phyloP scores from a whole-genome alignment of 2,888 invertebrate genomes.

The Hermodice carunculata region DNA sequence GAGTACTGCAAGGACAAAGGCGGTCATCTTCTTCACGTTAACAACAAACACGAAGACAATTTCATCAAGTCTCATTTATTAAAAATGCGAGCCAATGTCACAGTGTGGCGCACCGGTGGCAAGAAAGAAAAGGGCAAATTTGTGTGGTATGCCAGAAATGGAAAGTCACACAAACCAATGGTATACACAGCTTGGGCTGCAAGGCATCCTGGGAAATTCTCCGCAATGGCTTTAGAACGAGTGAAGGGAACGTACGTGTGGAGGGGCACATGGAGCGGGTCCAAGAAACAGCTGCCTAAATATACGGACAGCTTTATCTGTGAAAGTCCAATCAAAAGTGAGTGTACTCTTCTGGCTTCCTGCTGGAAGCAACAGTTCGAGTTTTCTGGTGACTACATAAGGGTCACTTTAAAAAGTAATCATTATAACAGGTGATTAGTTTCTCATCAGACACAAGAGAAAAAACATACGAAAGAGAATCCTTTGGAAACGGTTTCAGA shows the following conservation, averaged over 20 bases:
- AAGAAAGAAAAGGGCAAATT: slow-evolving; percentile 39
- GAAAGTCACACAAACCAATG: slow-evolving; percentile 35
- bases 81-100: slow-evolving; percentile 43
- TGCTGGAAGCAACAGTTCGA: no score
- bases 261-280: slow-evolving; percentile 54
- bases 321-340: slow-evolving; percentile 72
- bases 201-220: slow-evolving; percentile 42
- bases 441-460: no score
- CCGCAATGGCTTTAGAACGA: slow-evolving; percentile 51
- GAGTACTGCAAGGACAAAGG: slow-evolving; percentile 67
- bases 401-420: no score
- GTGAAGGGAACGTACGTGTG: slow-evolving; percentile 62
- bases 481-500: slow-evolving; percentile 12
- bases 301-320: slow-evolving; percentile 71
- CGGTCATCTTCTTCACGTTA: slow-evolving; percentile 71
- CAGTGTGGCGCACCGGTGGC: slow-evolving; percentile 32
- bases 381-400: no score
- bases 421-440: no score
- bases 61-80: slow-evolving; percentile 73
- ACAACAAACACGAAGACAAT: slow-evolving; percentile 72
- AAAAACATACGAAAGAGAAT: neutral
- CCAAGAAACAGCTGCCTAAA: slow-evolving; percentile 44
- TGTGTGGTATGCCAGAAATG: slow-evolving; percentile 23
- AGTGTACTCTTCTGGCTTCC: slow-evolving; percentile 36
- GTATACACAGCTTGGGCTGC: slow-evolving; percentile 50